Percentiles rank a stretch among this genome's conserved stretches.
Evolutionary conservation across 1,140 invertebrate species (phyloP).

Genomic region (Sycophila sp.): DNA sequence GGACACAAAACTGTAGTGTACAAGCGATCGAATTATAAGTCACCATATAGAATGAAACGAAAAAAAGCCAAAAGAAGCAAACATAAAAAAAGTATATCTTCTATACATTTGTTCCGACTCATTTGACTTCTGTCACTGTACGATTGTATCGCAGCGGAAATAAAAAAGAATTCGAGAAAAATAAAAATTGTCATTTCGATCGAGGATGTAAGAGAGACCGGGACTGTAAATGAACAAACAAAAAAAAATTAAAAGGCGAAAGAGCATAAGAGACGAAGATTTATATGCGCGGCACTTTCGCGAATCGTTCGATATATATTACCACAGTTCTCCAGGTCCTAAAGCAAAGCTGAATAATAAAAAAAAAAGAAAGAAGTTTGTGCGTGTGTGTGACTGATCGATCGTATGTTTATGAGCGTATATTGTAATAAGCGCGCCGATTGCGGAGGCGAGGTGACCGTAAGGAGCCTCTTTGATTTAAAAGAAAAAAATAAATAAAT

Average conservation of each 20-base stretch:
- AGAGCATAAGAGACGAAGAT: background rate
- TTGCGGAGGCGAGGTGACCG: background rate
- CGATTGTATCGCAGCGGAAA: too few relatives aligned
- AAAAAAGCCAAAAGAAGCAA: too few relatives aligned
- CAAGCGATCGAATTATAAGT: too few relatives aligned
- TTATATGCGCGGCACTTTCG: conserved; percentile 30
- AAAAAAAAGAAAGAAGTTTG: conserved; percentile 1
- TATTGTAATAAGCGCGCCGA: too few relatives aligned
- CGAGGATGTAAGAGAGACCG: conserved; percentile 3
- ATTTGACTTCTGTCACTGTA: too few relatives aligned
- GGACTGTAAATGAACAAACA: background rate
- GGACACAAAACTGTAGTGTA: too few relatives aligned
- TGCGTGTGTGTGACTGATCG: background rate
- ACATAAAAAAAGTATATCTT: too few relatives aligned
- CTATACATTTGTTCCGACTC: too few relatives aligned
- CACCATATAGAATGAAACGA: too few relatives aligned
- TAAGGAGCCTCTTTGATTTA: conserved; percentile 8
- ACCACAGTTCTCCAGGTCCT: conserved; percentile 38
- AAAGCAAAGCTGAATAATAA: too few relatives aligned
- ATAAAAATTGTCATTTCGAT: conserved; percentile 4
- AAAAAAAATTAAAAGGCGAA: background rate
- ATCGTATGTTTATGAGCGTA: background rate
- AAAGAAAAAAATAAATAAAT: conserved; percentile 3
- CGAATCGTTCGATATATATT: conserved; percentile 41
- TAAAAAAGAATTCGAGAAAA: too few relatives aligned